Conservation (phyloP, 35 echinoderm and acorn worm genomes). For the Eucidaris tribuloides region DNA sequence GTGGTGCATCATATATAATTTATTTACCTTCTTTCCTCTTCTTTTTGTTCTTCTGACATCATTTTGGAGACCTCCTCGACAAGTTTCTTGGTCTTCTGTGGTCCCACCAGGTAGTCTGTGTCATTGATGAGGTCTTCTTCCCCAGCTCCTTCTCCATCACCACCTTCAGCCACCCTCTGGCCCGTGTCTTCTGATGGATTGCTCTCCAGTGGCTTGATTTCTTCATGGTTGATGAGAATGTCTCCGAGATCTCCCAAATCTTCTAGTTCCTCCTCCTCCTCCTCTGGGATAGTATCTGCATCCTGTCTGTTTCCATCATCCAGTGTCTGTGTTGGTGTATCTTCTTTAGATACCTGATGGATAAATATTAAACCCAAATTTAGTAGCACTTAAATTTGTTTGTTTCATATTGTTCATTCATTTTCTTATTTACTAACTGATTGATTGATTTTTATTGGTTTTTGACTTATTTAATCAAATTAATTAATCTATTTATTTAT, state of each 20-base stretch:
- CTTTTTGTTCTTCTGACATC: slow-evolving; percentile 25
- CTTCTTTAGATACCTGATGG: neutral
- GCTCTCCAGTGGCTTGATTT: neutral
- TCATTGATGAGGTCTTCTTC: neutral
- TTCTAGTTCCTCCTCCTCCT: neutral
- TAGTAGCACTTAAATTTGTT: no score
- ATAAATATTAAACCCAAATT: neutral
- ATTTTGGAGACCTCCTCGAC: slow-evolving; percentile 12
- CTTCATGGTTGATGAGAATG: slow-evolving; percentile 19
- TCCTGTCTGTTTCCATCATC: neutral
- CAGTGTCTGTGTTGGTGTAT: neutral
- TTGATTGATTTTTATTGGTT: neutral
- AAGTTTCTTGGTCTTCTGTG: slow-evolving; percentile 27
- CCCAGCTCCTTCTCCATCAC: neutral
- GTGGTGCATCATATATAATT: no score
- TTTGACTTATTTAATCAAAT: neutral
- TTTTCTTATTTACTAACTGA: no score
- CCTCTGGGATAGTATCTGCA: neutral
- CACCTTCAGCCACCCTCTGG: neutral
- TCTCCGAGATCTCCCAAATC: neutral
- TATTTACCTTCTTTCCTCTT: slow-evolving; percentile 4
- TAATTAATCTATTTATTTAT: neutral
- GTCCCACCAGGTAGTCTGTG: neutral
- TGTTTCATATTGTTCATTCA: no score
- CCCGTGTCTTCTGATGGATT: no score